phyloP scores from a whole-genome alignment of 1,140 invertebrate species.

The Aphelenchoides fujianensis region DNA sequence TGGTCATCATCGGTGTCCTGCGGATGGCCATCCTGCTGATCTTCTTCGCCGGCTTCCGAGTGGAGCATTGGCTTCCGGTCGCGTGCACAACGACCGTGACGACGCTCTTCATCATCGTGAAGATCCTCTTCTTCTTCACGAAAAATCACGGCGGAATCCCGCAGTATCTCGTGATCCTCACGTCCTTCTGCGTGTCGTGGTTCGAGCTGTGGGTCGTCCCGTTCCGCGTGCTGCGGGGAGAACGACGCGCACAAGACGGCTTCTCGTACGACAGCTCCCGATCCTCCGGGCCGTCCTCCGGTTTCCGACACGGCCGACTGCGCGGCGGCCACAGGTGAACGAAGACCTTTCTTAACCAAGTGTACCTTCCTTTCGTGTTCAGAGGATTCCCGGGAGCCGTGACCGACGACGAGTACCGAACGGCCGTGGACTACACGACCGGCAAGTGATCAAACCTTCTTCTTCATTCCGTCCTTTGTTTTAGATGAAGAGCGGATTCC shows the following conservation, averaged over 20 bases:
- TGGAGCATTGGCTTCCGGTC: constrained; percentile 43
- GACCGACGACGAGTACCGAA: constrained; percentile 30
- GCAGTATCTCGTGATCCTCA: constrained; percentile 44
- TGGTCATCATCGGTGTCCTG: constrained; percentile 43
- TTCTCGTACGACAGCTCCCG: neutral
- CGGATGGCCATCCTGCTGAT: constrained; percentile 38
- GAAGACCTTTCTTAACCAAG: neutral
- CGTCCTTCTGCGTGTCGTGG: constrained; percentile 44
- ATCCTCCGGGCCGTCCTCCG: neutral
- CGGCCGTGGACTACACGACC: constrained; percentile 27
- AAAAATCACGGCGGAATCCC: constrained; percentile 28
- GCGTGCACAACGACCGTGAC: constrained; percentile 40
- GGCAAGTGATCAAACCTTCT: constrained; percentile 24
- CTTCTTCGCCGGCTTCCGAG: constrained; percentile 32
- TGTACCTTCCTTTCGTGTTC: constrained; percentile 1
- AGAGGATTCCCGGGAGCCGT: constrained; percentile 5
- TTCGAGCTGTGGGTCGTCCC: constrained; percentile 50
- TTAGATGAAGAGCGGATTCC: constrained; percentile 11
- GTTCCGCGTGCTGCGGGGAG: constrained; percentile 39
- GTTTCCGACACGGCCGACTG: no score
- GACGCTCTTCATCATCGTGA: constrained; percentile 48
- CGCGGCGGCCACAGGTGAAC: neutral
- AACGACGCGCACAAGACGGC: constrained; percentile 30
- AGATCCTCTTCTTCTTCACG: constrained; percentile 51
- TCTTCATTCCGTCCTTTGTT: no score